Conservation (phyloP, 2,797 vertebrate species). For the Petrocephalus sullivani region DNA sequence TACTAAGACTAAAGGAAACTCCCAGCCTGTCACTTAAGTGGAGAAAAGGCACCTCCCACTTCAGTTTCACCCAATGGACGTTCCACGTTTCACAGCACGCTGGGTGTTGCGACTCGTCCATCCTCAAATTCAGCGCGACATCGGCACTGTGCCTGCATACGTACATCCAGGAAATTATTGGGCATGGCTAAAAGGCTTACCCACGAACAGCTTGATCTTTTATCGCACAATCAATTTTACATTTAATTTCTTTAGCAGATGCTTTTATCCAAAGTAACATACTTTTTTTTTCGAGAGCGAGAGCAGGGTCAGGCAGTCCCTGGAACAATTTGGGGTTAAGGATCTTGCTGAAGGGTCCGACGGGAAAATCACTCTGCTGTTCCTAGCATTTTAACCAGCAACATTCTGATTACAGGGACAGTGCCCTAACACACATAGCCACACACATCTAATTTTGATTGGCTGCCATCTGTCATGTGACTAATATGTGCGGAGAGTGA, state of each 20-base stretch:
- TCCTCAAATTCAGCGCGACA: background rate
- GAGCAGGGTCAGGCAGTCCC: background rate
- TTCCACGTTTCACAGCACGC: background rate
- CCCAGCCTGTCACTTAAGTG: slow-evolving; percentile 16
- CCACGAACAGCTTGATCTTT: slow-evolving; percentile 20
- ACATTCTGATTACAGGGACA: background rate
- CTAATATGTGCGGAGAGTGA: no score
- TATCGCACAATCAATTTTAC: background rate
- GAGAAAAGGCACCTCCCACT: background rate
- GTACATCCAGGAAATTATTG: background rate
- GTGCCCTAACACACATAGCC: background rate
- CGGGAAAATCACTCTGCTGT: background rate
- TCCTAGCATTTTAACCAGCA: background rate
- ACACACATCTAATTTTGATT: background rate
- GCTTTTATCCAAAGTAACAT: background rate
- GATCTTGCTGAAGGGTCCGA: background rate
- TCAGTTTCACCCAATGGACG: background rate
- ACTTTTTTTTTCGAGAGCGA: background rate
- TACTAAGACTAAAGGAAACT: slow-evolving; percentile 24
- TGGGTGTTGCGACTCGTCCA: background rate
- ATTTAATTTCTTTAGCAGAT: slow-evolving; percentile 5
- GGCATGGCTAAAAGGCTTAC: slow-evolving; percentile 26
- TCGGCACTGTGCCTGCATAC: background rate
- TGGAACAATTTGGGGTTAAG: background rate
- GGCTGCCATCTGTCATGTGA: no score